phyloP scores from a whole-genome alignment of 2,113 vertebrate genomes.

The Xenus cinereus region DNA sequence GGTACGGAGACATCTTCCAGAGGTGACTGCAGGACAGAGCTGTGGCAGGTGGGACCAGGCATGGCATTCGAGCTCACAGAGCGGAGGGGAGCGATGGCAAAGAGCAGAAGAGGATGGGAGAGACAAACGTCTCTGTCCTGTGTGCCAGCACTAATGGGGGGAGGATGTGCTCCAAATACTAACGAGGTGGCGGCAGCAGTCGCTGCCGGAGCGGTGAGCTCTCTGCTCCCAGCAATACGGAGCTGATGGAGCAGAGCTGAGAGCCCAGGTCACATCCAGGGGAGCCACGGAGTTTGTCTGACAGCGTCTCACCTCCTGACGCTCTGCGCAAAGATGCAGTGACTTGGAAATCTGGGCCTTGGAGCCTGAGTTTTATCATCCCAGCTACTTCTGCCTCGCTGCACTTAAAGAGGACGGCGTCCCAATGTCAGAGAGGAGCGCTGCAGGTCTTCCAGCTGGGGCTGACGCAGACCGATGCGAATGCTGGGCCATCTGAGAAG shows the following conservation, averaged over 20 bases:
- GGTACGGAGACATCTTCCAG: neutral
- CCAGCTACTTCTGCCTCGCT: neutral
- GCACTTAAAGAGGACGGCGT: neutral
- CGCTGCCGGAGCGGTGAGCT: neutral
- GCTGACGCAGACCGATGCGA: fast-evolving
- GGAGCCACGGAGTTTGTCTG: neutral
- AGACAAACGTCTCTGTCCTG: neutral
- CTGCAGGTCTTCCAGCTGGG: neutral
- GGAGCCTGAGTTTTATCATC: neutral
- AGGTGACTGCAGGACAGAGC: neutral
- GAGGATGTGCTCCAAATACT: neutral
- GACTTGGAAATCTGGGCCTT: neutral
- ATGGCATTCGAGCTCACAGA: fast-evolving
- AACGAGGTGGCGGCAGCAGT: neutral
- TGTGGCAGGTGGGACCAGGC: neutral
- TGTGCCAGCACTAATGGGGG: neutral
- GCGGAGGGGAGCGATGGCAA: neutral
- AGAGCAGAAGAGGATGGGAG: neutral
- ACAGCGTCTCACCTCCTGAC: neutral
- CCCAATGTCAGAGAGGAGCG: neutral
- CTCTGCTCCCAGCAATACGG: neutral
- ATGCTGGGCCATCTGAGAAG: neutral
- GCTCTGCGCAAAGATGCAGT: neutral
- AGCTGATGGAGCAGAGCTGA: neutral
- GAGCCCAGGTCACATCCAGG: neutral